Conservation (phyloP, 1,140 invertebrate genomes). For the Andricus grossulariae region DNA sequence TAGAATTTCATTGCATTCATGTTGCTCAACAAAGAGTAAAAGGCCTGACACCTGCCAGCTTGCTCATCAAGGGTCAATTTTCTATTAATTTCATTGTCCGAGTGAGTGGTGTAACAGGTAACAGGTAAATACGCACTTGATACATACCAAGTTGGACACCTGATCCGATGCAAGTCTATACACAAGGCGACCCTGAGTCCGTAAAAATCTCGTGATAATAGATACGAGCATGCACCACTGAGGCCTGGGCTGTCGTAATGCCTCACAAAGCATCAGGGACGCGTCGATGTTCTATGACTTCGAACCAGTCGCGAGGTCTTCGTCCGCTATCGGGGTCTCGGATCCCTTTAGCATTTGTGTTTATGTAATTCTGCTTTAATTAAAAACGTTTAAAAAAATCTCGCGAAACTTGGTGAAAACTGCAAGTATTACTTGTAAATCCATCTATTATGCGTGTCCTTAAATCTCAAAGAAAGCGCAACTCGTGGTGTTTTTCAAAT, state of each 20-base stretch:
- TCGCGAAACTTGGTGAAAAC: slow-evolving; percentile 19
- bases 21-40: too few relatives aligned
- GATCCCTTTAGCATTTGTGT: background rate
- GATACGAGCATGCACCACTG: background rate
- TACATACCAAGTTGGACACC: slow-evolving; percentile 39
- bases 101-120: too few relatives aligned
- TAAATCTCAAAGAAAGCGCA: too few relatives aligned
- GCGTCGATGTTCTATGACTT: slow-evolving; percentile 49
- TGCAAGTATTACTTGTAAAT: background rate
- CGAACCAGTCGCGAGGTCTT: slow-evolving; percentile 56
- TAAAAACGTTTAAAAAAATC: background rate
- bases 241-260: slow-evolving; percentile 46
- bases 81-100: slow-evolving; percentile 1
- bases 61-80: too few relatives aligned
- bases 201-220: slow-evolving; percentile 22
- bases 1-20: too few relatives aligned
- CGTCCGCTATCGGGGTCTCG: slow-evolving; percentile 63
- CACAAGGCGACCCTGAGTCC: background rate
- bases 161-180: slow-evolving; percentile 41
- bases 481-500: too few relatives aligned
- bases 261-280: slow-evolving; percentile 52
- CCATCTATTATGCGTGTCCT: too few relatives aligned
- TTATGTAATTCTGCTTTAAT: slow-evolving; percentile 32
- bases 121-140: background rate
- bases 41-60: too few relatives aligned